Conservation (phyloP, 2,888 invertebrate genomes). For the Campopleginae sp. region DNA sequence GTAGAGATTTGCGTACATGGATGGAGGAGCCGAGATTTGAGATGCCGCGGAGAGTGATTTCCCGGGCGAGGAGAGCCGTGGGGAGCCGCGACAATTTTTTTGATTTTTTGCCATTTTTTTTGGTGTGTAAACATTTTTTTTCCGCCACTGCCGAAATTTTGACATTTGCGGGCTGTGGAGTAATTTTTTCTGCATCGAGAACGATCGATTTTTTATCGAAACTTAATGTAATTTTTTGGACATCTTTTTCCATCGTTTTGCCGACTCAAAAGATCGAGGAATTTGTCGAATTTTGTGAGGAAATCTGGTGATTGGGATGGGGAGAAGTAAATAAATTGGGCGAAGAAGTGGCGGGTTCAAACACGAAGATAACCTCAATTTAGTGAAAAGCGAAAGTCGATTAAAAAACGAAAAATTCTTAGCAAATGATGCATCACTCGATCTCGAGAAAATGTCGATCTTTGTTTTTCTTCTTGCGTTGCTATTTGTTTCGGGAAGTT, state of each 20-base stretch:
- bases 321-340: conserved; percentile 1
- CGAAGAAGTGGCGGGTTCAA: neutral
- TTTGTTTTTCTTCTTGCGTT: neutral
- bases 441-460: neutral
- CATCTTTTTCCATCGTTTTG: neutral
- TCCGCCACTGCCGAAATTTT: neutral
- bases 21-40: conserved; percentile 9
- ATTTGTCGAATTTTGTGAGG: neutral
- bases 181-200: neutral
- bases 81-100: neutral
- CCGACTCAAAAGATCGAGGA: neutral
- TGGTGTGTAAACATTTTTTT: neutral
- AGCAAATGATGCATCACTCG: conserved; percentile 2
- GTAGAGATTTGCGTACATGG: neutral
- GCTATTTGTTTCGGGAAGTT: conserved; percentile 7
- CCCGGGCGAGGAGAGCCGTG: neutral
- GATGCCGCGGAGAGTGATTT: conserved; percentile 19
- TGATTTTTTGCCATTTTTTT: neutral
- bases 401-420: conserved; percentile 2
- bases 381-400: conserved; percentile 20
- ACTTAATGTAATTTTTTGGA: neutral
- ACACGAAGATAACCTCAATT: conserved; percentile 53
- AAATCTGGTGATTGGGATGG: neutral
- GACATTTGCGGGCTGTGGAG: neutral
- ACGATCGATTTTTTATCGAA: neutral